A percentile compares a stretch with the other conserved stretches of the same genome.
phyloP scores from a whole-genome alignment of 2,797 vertebrate species.

The Pseudopleuronectes americanus region DNA sequence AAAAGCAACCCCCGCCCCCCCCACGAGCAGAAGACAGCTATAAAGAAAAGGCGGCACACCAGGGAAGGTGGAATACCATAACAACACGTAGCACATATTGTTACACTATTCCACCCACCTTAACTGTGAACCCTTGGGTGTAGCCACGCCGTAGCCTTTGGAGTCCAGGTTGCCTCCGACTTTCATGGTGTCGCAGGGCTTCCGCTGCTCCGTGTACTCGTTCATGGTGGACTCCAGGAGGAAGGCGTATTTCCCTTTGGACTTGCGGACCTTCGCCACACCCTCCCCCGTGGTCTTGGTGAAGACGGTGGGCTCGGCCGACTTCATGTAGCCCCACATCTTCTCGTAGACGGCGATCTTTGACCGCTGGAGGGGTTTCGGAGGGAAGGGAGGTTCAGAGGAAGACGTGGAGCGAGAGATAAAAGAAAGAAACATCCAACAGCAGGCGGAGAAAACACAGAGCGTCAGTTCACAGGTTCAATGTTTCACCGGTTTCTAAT shows the following conservation, averaged over 20 bases:
- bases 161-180: slow-evolving; percentile 98
- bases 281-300: slow-evolving; percentile 95
- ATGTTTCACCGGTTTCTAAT: background rate
- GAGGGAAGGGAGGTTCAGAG: slow-evolving; percentile 34
- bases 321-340: slow-evolving; percentile 99
- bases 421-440: slow-evolving; percentile 16
- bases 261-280: slow-evolving; percentile 94
- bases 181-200: slow-evolving; percentile 98
- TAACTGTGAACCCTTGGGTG: slow-evolving; percentile 98
- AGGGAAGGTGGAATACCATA: slow-evolving; percentile 99
- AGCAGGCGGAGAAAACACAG: slow-evolving; percentile 17
- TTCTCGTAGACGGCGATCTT: slow-evolving; percentile 99
- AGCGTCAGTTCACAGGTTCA: no score
- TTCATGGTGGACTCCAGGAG: slow-evolving; percentile 98
- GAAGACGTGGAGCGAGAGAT: slow-evolving; percentile 30
- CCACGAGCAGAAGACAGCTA: slow-evolving; percentile 29
- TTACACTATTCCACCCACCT: slow-evolving; percentile 99
- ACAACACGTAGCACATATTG: slow-evolving; percentile 96
- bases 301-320: slow-evolving; percentile 95
- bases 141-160: slow-evolving; percentile 96
- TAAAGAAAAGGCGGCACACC: slow-evolving; percentile 85
- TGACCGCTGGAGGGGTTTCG: slow-evolving; percentile 86
- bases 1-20: slow-evolving; percentile 38
- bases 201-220: slow-evolving; percentile 96
- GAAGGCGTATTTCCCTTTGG: slow-evolving; percentile 97